Evolutionary conservation across 2,797 vertebrate species (phyloP), one percentile per base, ranked within the genome.

Genomic region (Alfaro cultratus): DNA sequence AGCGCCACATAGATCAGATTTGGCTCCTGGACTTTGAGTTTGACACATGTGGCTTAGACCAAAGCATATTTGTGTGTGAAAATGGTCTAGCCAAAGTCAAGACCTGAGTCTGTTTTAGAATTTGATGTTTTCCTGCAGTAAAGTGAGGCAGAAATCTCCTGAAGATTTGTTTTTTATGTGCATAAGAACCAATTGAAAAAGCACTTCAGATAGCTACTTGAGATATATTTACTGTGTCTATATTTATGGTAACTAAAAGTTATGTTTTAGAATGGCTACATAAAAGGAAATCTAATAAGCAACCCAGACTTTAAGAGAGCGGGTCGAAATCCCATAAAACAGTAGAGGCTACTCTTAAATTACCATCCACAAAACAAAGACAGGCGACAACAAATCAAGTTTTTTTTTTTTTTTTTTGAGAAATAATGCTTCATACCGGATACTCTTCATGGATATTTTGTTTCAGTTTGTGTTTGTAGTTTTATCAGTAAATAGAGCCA

Each of bases 321-420:
- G 43, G 71, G 75, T 77, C 53, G 67, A 85, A 85, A 80, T 80
- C 49, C 75, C 70, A 79, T 29, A 81, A 70, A 80, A 80, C 12
- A 0, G 68, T 57, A 4, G 51, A 53, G 1, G 72, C 72, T 67
- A 62, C n/a, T 6, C 71, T 74, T 79, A 85, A 79, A 57, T 81
- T 62, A 80, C 31, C 41, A 74, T 21, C 51, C 67, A 47, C 53
- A 81, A 79, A 79, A 53, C 47, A 71, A 39, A 67, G 55, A 5
- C 71, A 55, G 39, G 6, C 23, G 60, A 68, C 8, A 78, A 67
- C 21, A 79, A 75, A 82, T n/a, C 57, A 39, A 64, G 47, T 10
- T 21, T 31, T 67, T 47, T 41, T 26, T 16, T 49, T 77, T 41
- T 26, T 3, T 21, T 55, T 77, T 29, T 9, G 7, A 53, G 21